phyloP scores from a whole-genome alignment of 2,113 vertebrate genomes.

The Podocnemis expansa region DNA sequence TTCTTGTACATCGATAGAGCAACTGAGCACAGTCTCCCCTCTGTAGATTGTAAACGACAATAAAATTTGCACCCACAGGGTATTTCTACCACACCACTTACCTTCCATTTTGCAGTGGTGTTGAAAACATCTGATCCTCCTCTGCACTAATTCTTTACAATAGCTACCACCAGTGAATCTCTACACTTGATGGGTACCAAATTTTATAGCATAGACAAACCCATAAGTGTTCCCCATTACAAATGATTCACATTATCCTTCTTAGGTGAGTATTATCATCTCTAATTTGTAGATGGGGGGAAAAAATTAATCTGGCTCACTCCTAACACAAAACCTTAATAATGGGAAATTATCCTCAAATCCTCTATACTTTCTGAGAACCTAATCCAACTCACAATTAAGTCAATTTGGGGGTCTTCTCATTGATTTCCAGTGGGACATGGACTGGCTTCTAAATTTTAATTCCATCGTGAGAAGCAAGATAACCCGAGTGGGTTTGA shows the following conservation, averaged over 20 bases:
- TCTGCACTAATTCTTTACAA: not conserved
- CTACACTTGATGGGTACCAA: not conserved
- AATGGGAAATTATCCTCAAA: not conserved
- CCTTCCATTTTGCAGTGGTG: not conserved
- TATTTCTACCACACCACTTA: not conserved
- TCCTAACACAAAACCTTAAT: not conserved
- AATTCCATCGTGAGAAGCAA: not conserved
- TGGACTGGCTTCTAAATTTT: not conserved
- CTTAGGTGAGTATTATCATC: not conserved
- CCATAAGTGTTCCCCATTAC: not conserved
- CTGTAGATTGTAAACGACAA: not conserved
- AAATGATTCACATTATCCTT: not conserved
- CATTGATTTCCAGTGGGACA: not conserved
- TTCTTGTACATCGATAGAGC: not conserved
- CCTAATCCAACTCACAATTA: not conserved
- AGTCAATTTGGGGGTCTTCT: not conserved
- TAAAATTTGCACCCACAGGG: not conserved
- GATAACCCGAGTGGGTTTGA: not conserved
- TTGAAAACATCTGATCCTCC: not conserved
- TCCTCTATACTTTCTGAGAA: not conserved
- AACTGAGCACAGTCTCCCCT: not conserved
- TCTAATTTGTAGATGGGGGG: not conserved
- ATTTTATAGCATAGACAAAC: not conserved
- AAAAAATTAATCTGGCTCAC: not conserved
- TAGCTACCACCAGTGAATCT: rapidly evolving